phyloP scores from a whole-genome alignment of 2,888 invertebrate genomes.

The Rhopalosiphum nymphaeae region DNA sequence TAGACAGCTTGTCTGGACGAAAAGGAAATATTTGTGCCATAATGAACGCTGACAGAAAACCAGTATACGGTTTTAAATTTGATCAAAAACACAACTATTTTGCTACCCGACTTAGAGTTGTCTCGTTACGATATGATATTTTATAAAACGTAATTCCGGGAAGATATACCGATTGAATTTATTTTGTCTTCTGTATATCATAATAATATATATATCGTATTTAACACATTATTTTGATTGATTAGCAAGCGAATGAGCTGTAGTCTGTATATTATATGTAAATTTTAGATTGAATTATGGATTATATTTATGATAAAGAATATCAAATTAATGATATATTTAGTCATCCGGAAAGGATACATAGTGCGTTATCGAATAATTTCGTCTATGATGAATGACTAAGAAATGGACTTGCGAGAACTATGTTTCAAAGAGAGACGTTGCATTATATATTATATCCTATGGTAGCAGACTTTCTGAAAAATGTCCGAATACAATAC shows the following conservation, averaged over 20 bases:
- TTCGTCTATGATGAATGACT: not conserved
- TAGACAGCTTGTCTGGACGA: conserved; percentile 6
- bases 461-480: not conserved
- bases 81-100: conserved; percentile 20
- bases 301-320: not conserved
- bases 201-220: not conserved
- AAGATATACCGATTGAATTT: not conserved
- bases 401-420: not conserved
- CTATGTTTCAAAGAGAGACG: not conserved
- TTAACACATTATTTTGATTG: not conserved
- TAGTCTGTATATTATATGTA: not conserved
- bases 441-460: not conserved
- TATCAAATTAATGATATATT: conserved; percentile 4
- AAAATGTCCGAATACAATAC: conserved; percentile 16
- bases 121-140: not conserved
- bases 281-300: not conserved
- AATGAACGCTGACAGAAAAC: conserved; percentile 11
- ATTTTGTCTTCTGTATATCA: not conserved
- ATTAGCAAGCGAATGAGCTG: not conserved
- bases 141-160: not conserved
- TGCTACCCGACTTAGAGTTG: not conserved
- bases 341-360: not conserved
- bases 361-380: conserved; percentile 1
- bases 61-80: not conserved
- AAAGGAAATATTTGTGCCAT: conserved; percentile 10